Conservation (phyloP, 2,797 vertebrate genomes). For the Amazona finschi region DNA sequence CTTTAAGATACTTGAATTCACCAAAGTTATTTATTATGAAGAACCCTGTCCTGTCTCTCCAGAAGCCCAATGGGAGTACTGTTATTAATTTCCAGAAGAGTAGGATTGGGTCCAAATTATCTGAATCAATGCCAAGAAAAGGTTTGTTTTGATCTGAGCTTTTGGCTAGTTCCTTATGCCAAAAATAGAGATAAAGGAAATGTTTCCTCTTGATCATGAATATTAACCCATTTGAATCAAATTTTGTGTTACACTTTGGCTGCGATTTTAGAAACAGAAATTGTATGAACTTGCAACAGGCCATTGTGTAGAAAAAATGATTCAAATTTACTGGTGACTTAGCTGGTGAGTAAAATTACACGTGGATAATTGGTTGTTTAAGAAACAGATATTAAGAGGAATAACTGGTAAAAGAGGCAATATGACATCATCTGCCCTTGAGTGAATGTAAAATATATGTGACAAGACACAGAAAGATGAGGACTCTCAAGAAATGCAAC, state of each 20-base stretch:
- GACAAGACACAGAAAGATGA: background rate
- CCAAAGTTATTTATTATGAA: background rate
- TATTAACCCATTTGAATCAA: slow-evolving; percentile 26
- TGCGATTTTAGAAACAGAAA: background rate
- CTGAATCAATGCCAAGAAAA: slow-evolving; percentile 13
- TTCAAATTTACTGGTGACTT: background rate
- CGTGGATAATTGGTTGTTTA: background rate
- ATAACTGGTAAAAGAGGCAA: background rate
- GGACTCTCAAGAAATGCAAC: background rate
- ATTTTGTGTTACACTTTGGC: background rate
- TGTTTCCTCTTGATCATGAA: background rate
- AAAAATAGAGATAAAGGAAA: slow-evolving; percentile 45
- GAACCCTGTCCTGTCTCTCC: background rate
- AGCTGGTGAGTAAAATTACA: background rate
- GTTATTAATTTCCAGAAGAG: background rate
- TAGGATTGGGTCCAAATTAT: background rate
- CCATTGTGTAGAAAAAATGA: background rate
- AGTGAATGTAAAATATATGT: background rate
- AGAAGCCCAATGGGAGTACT: background rate
- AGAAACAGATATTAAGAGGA: background rate
- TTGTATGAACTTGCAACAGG: background rate
- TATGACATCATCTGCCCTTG: background rate
- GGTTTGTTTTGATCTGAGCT: slow-evolving; percentile 2
- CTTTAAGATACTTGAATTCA: slow-evolving; percentile 10
- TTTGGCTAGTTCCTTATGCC: background rate